Evolutionary conservation across 2,888 invertebrate genomes (phyloP), one percentile per base, ranked within the genome.

Genomic region (Protonemura montana): DNA sequence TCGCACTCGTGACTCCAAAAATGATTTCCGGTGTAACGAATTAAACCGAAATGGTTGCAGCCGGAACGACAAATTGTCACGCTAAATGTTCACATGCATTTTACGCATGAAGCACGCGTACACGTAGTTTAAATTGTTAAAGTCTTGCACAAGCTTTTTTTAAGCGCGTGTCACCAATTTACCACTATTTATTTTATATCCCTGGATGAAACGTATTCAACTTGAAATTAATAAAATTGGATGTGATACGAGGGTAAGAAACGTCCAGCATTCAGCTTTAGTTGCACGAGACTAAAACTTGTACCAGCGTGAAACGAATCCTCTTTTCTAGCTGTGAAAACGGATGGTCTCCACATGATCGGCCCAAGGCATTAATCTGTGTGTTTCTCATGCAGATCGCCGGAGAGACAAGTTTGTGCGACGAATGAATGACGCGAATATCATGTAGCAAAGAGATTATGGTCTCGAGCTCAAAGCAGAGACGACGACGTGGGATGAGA

Each of bases 61-160:
- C 42, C 26, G 82, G 25, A 82, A 41, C 82, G 82, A 16, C n/a
- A 41, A 82, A 82, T 82, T 82, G 82, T 35, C 82, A 82, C 82
- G 35, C 82, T 30, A 82, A 82, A 82, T 35, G 7, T 30, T 82
- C 35, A 35, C 35, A 35, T 35, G 35, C 35, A 35, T 35, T 35
- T 35, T 35, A 35, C 35, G 59, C 59, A 59, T 21, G 59, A 13
- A 21, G 6, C 59, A 21, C 7, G 13, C 59, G 21, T 59, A 59
- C 59, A 21, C 59, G 59, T 59, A 59, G 59, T 21, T 10, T 21
- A 59, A 7, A 59, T 59, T 59, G 3, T 59, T 21, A 1, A 59
- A 59, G 16, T 35, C 35, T 59, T 59, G 21, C 59, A 21, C 16
- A 21, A 59, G 59, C 59, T 10, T 59, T 21, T 59, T 59, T 59